phyloP scores from a whole-genome alignment of 2,888 invertebrate genomes.

The Eubasilissa splendida region DNA sequence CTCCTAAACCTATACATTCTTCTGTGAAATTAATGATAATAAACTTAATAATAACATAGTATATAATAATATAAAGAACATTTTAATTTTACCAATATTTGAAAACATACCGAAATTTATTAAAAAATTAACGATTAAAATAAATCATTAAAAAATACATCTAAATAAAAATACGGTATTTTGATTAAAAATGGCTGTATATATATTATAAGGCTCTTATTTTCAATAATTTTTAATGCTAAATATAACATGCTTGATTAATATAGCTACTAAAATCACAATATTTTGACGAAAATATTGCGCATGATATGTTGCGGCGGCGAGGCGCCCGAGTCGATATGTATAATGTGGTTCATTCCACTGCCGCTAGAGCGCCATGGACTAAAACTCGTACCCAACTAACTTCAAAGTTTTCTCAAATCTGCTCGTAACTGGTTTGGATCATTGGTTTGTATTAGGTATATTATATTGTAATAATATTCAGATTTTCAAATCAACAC shows the following conservation, averaged over 20 bases:
- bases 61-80: no score
- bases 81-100: no score
- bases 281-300: slow-evolving; percentile 58
- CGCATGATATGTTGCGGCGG: slow-evolving; percentile 53
- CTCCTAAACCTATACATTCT: no score
- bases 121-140: no score
- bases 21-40: no score
- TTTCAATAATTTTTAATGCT: slow-evolving; percentile 15
- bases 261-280: slow-evolving; percentile 48
- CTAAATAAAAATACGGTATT: no score
- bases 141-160: no score
- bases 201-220: slow-evolving; percentile 34
- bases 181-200: slow-evolving; percentile 26
- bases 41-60: no score
- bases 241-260: slow-evolving; percentile 32
- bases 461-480: no score
- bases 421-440: slow-evolving; percentile 25
- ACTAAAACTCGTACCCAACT: slow-evolving; percentile 4
- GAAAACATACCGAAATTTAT: no score
- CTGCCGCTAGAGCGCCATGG: slow-evolving; percentile 41
- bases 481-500: no score
- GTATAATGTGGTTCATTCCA: slow-evolving; percentile 54
- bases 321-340: slow-evolving; percentile 54
- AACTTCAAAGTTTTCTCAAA: slow-evolving; percentile 8
- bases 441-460: slow-evolving; percentile 11